Percentiles rank a stretch among this genome's conserved stretches.
These are phyloP conservation scores for Melanchra persicariae DNA, from an alignment of 2,888 invertebrate genomes.

Conservation along the genomic window DNA sequence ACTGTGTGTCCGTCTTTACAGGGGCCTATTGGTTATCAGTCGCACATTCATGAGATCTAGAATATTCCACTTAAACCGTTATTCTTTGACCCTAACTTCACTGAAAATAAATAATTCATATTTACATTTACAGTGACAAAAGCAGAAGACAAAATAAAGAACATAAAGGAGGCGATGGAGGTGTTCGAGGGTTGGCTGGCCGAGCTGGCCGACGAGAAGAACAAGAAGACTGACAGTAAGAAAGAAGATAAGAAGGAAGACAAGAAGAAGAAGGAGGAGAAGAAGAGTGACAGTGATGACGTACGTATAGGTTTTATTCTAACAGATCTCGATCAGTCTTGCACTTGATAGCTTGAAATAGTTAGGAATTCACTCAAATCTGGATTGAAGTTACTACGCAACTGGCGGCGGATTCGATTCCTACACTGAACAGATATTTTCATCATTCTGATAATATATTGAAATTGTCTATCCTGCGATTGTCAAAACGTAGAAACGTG, in stretches of 20 bases:
- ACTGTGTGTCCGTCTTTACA: too few relatives aligned
- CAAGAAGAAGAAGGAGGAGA: conserved; percentile 77
- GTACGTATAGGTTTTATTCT: not conserved
- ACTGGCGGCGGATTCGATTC: too few relatives aligned
- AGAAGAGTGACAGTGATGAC: conserved; percentile 70
- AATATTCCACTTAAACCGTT: not conserved
- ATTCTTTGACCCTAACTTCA: not conserved
- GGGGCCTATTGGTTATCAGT: too few relatives aligned
- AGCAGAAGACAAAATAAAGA: conserved; percentile 93
- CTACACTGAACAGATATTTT: too few relatives aligned
- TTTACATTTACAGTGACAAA: conserved; percentile 91
- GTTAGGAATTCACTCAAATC: too few relatives aligned
- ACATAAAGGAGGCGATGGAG: conserved; percentile 92
- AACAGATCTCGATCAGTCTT: not conserved
- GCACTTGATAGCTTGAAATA: not conserved
- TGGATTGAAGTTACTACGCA: too few relatives aligned
- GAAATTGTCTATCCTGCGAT: too few relatives aligned
- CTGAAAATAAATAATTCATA: not conserved
- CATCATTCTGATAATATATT: too few relatives aligned
- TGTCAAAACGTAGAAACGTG: too few relatives aligned
- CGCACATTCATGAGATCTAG: too few relatives aligned
- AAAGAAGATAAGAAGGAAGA: conserved; percentile 71
- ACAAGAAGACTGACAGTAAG: conserved; percentile 77
- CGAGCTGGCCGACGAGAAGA: conserved; percentile 81
- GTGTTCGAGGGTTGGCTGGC: conserved; percentile 93